Base-by-base conservation (phyloP, 2,113 vertebrate genomes). In the Furnarius figulus region DNA sequence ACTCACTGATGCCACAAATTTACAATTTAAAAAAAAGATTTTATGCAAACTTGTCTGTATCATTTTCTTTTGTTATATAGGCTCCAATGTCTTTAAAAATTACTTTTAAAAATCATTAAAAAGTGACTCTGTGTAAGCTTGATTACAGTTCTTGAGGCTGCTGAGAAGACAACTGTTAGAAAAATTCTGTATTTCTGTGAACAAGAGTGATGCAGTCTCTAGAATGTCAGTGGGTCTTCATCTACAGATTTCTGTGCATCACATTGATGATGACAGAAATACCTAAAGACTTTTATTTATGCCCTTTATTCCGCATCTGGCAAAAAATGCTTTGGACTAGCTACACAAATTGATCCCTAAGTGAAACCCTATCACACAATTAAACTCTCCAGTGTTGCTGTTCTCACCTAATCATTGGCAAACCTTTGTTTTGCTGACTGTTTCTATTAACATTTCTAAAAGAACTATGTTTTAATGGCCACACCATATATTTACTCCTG, bases 401-500 rank as follows among this genome's bases (percentile, higher is more conserved):
- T 61, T 49, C 55, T 91, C 76, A n/a, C 52, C 47, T 66, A 67
- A 44, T 79, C 44, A 83, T 63, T 88, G 40, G 35, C 52, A 75
- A 81, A 63, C 23, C 49, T 93, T 68, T 27, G 6, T 70, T 89
- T 87, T 90, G 73, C 27, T 82, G 62, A 50, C 76, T 86, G 14
- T 65, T 91, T 86, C 72, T 87, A 8, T 70, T 83, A 84, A 89
- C 37, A 72, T 59, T 31, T 75, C 37, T 66, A 67, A 56, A 81
- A 85, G 6, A 71, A 68, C 6, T 79, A 61, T 28, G 21, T 75
- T 83, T 86, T 63, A 94, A 86, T 52, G n/a, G 52, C 70, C 83
- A 72, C 49, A 67, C 76, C 88, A 85, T 91, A 53, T 87, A 87
- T 59, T 90, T 95, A 90, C 24, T 84, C 52, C 83, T 92, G 46